phyloP scores from a whole-genome alignment of 2,888 invertebrate genomes.

The Pseudococcus jackbeardsleyi region DNA sequence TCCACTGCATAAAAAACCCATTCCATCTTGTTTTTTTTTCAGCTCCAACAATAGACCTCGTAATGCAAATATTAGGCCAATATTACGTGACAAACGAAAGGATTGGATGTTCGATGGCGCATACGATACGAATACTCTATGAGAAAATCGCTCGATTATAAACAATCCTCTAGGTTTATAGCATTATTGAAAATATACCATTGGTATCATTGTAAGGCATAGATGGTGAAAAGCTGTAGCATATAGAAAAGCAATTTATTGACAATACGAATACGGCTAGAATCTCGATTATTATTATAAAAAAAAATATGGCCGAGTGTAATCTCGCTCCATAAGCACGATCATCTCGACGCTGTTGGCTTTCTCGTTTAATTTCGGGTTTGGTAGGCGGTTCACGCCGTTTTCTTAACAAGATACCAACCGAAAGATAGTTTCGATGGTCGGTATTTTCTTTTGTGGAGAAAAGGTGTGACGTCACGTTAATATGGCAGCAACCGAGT shows the following conservation, averaged over 20 bases:
- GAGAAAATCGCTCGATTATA: too few relatives aligned
- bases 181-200: neutral
- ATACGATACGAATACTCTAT: neutral
- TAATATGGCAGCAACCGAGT: constrained; percentile 63
- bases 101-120: neutral
- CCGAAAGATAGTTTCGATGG: constrained; percentile 53
- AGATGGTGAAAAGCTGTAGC: constrained; percentile 4
- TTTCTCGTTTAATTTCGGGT: constrained; percentile 65
- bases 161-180: neutral
- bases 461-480: constrained; percentile 63
- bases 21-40: neutral
- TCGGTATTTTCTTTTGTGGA: constrained; percentile 61
- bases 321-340: constrained; percentile 42
- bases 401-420: constrained; percentile 64
- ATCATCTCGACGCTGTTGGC: constrained; percentile 58
- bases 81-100: neutral
- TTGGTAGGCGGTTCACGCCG: constrained; percentile 63
- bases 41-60: neutral
- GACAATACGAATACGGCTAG: constrained; percentile 21
- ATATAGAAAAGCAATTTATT: constrained; percentile 28
- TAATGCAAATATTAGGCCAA: constrained; percentile 17
- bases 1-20: neutral
- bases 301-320: constrained; percentile 50
- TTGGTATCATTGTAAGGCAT: neutral
- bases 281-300: constrained; percentile 27